Percentiles rank a stretch among this genome's conserved stretches.
Conservation (phyloP, 2,888 invertebrate genomes). For the Siphlonurus alternatus region DNA sequence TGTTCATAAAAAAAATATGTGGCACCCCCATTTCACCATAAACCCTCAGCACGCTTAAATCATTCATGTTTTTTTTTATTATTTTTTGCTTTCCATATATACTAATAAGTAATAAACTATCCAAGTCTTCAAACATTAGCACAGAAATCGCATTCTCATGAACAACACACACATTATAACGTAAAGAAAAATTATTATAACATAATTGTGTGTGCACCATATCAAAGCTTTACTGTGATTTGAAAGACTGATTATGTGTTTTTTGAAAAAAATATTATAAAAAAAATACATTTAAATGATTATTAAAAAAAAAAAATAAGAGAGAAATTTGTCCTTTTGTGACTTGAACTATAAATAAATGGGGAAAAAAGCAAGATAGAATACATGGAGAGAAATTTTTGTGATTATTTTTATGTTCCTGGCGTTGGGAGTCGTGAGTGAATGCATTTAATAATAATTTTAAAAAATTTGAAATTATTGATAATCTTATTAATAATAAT, state of each 20-base stretch:
- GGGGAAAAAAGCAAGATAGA: not conserved
- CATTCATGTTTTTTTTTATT: no score
- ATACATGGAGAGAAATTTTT: not conserved
- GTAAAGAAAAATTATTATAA: not conserved
- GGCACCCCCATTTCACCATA: no score
- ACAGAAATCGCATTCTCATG: constrained; percentile 10
- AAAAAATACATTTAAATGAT: constrained; percentile 5
- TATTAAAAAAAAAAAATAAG: not conserved
- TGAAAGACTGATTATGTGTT: constrained; percentile 32
- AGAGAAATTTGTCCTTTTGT: not conserved
- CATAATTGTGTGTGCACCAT: constrained; percentile 22
- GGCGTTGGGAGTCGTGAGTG: constrained; percentile 9
- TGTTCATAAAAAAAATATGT: no score
- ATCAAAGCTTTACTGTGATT: constrained; percentile 39
- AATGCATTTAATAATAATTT: constrained; percentile 10
- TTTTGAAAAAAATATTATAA: constrained; percentile 12
- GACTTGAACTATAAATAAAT: not conserved
- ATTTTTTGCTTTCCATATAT: no score
- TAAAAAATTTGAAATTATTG: constrained; percentile 8
- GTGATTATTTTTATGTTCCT: constrained; percentile 11
- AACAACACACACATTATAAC: constrained; percentile 9
- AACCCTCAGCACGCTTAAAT: no score
- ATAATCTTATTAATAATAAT: constrained; percentile 2
- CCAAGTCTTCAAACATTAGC: not conserved
- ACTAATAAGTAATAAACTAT: no score